Percentiles rank a stretch among this genome's conserved stretches.
phyloP scores from a whole-genome alignment of 2,113 vertebrate genomes.

The Leucopsar rothschildi region DNA sequence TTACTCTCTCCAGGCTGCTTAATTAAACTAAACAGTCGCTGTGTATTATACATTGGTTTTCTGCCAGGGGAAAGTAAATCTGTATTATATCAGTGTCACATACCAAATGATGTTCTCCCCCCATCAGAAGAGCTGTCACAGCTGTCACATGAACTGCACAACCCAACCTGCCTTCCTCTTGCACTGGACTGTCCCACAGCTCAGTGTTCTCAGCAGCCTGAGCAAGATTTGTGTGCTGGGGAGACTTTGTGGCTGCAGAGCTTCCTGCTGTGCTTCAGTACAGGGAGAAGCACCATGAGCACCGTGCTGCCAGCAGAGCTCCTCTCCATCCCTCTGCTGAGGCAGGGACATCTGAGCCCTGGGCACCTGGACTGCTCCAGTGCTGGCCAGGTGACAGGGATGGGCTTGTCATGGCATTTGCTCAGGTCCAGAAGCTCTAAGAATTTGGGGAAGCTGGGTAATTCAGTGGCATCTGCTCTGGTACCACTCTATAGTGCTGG shows the following conservation, averaged over 20 bases:
- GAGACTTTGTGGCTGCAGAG: background rate
- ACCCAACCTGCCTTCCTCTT: background rate
- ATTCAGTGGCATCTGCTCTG: background rate
- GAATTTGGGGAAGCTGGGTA: background rate
- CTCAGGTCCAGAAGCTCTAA: background rate
- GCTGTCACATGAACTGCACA: background rate
- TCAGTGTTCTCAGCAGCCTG: background rate
- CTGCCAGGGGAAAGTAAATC: conserved; percentile 51
- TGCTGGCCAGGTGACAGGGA: background rate
- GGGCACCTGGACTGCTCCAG: background rate
- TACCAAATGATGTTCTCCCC: background rate
- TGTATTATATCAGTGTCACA: conserved; percentile 27
- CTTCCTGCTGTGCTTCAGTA: fast-evolving
- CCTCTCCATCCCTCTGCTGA: background rate
- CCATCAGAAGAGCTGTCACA: conserved; percentile 7
- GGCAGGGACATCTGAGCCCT: background rate
- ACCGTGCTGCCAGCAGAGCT: background rate
- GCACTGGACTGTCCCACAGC: background rate
- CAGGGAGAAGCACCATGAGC: background rate
- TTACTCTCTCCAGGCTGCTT: conserved; percentile 55
- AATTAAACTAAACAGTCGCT: conserved; percentile 47
- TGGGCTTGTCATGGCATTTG: background rate
- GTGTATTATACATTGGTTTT: conserved; percentile 11
- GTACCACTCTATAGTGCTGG: background rate
- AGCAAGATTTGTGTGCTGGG: background rate